Conservation (phyloP, 2,797 vertebrate genomes). For the Peromyscus nudipes region DNA sequence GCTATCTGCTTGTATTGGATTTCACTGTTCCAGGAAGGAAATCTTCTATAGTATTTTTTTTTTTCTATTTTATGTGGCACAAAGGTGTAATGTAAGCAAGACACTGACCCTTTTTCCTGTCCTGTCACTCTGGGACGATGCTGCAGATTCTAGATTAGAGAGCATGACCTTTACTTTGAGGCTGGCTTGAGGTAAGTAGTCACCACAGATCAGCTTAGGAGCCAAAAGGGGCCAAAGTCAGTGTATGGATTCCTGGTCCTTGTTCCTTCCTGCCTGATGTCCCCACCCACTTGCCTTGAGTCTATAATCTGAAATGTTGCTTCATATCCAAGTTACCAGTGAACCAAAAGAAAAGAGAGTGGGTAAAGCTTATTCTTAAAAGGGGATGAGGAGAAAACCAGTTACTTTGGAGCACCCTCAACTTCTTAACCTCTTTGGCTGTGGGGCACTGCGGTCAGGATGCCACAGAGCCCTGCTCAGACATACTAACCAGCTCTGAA, state of each 20-base stretch:
- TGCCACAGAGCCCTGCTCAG: not conserved
- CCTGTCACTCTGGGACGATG: not conserved
- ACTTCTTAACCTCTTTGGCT: not conserved
- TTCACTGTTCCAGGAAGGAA: constrained; percentile 34
- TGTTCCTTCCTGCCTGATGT: not conserved
- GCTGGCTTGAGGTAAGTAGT: not conserved
- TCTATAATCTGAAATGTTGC: not conserved
- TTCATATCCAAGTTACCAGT: not conserved
- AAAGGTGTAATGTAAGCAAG: not conserved
- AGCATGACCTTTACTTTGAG: not conserved
- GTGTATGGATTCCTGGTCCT: not conserved
- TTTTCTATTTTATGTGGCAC: not conserved
- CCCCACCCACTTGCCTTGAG: not conserved
- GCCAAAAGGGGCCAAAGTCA: not conserved
- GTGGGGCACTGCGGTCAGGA: not conserved
- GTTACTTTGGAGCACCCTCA: not conserved
- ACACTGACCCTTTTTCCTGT: not conserved
- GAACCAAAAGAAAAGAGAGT: not conserved
- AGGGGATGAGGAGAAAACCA: not conserved
- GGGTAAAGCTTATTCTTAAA: not conserved
- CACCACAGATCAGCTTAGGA: not conserved
- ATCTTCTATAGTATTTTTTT: not conserved
- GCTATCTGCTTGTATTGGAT: constrained; percentile 36
- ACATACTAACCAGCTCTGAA: not conserved
- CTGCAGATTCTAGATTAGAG: not conserved